Evolutionary conservation across 2,113 vertebrate species (phyloP).

Genomic region (Dipodomys spectabilis): DNA sequence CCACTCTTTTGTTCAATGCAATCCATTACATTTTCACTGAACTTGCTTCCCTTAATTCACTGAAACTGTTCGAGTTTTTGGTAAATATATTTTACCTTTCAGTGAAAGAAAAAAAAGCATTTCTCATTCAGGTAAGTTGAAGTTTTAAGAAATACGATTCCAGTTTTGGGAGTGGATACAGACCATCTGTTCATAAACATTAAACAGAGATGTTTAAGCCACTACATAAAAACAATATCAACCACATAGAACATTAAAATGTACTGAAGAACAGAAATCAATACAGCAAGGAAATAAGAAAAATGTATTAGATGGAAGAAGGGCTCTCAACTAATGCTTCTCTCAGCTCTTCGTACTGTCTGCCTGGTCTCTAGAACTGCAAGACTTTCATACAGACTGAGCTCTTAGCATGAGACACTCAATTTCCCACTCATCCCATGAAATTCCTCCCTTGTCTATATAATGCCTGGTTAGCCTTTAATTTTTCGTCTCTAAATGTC

Average conservation of each 20-base stretch:
- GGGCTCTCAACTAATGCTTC: background rate
- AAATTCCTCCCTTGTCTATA: background rate
- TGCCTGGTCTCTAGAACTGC: background rate
- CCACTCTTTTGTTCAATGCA: background rate
- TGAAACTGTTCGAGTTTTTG: background rate
- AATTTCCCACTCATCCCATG: background rate
- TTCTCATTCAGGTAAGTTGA: background rate
- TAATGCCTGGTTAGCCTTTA: conserved; percentile 3
- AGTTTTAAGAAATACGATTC: conserved; percentile 32
- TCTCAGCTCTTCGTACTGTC: background rate
- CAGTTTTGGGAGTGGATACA: background rate
- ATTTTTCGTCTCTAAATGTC: background rate
- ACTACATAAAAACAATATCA: conserved; percentile 39
- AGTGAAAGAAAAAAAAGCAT: background rate
- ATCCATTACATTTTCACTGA: background rate
- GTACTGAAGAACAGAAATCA: background rate
- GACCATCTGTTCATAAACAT: background rate
- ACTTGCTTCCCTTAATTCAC: background rate
- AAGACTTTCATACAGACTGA: background rate
- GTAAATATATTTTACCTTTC: conserved; percentile 51
- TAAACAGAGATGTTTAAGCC: background rate
- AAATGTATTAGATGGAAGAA: background rate
- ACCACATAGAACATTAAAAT: conserved; percentile 8
- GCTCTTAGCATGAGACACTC: background rate
- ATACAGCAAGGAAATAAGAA: conserved; percentile 11